Conservation (phyloP, 2,888 invertebrate genomes). For the Tachina grossa region DNA sequence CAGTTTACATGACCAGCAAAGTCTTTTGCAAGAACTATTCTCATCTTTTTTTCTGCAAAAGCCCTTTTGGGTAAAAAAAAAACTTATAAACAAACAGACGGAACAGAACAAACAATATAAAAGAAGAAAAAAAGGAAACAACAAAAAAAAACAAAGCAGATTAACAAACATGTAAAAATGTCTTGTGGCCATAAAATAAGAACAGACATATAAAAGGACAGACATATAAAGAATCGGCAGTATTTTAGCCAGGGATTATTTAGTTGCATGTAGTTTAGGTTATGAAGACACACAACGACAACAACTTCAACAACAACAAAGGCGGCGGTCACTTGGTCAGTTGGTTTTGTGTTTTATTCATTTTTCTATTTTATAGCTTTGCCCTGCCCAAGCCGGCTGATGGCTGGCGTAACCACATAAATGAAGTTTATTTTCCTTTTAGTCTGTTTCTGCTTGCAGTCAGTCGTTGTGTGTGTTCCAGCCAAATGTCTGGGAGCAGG, state of each 20-base stretch:
- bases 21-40: constrained; percentile 23
- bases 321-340: constrained; percentile 68
- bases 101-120: not conserved
- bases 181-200: constrained; percentile 37
- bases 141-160: not conserved
- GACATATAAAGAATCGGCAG: not conserved
- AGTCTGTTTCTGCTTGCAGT: constrained; percentile 54
- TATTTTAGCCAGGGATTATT: constrained; percentile 32
- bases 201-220: constrained; percentile 11
- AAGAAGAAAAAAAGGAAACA: not conserved
- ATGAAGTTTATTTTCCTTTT: constrained; percentile 22
- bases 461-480: constrained; percentile 60
- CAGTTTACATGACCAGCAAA: constrained; percentile 61
- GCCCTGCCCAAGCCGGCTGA: constrained; percentile 21
- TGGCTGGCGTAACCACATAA: not conserved
- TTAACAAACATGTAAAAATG: constrained; percentile 44
- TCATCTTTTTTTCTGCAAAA: constrained; percentile 18
- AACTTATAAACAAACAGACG: constrained; percentile 19
- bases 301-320: constrained; percentile 30
- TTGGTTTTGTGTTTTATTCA: constrained; percentile 44
- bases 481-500: constrained; percentile 47
- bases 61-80: constrained; percentile 33
- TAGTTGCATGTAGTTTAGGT: constrained; percentile 44
- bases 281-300: constrained; percentile 21
- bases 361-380: not conserved